These are phyloP conservation scores for Globodera rostochiensis DNA, from an alignment of 1,140 invertebrate species.

Conservation along the genomic window DNA sequence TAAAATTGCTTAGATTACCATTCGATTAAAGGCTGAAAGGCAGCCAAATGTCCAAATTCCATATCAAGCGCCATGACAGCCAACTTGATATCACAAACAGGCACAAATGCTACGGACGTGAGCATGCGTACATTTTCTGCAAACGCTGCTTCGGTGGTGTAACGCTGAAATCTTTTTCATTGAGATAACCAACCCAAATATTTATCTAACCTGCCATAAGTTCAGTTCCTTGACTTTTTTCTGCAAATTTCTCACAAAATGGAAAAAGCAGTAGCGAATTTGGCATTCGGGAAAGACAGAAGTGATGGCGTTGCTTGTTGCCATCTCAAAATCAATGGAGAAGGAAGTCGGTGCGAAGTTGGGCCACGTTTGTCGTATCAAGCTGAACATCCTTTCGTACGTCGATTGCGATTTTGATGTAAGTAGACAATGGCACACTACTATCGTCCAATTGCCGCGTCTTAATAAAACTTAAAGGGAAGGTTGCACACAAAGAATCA, in stretches of 20 bases:
- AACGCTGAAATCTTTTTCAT: background rate
- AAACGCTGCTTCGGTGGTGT: background rate
- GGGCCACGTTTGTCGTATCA: background rate
- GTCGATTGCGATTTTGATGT: background rate
- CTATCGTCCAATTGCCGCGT: background rate
- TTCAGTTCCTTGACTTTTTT: background rate
- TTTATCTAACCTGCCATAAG: background rate
- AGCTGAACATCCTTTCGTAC: too few species aligned
- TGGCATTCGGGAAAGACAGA: background rate
- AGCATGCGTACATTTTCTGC: background rate
- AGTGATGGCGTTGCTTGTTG: background rate
- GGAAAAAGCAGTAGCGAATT: constrained; percentile 4
- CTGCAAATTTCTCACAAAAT: constrained; percentile 6
- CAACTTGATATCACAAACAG: background rate
- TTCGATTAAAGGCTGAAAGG: too few species aligned
- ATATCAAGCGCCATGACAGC: background rate
- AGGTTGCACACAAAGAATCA: background rate
- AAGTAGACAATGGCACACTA: background rate
- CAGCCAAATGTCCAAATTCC: background rate
- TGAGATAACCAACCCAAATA: too few species aligned
- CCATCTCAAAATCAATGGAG: background rate
- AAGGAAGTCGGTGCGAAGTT: background rate
- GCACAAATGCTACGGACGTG: constrained; percentile 1
- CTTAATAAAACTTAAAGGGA: background rate
- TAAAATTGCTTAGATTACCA: too few species aligned